phyloP scores from a whole-genome alignment of 2,888 invertebrate species.

The Leucoma salicis region DNA sequence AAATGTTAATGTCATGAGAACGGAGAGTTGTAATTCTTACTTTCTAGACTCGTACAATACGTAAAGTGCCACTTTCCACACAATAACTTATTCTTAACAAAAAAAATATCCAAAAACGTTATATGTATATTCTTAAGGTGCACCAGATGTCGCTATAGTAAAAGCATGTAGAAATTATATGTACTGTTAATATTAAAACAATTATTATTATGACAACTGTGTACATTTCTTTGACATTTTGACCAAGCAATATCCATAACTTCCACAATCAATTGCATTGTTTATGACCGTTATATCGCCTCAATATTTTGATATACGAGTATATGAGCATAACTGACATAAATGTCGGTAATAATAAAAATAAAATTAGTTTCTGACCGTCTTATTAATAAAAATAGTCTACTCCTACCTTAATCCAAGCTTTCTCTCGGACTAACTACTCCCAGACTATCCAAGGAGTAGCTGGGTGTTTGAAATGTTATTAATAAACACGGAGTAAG shows the following conservation, averaged over 20 bases:
- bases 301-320: neutral
- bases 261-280: neutral
- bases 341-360: neutral
- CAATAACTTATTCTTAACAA: too few relatives aligned
- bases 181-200: neutral
- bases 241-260: neutral
- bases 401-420: too few relatives aligned
- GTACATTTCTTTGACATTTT: neutral
- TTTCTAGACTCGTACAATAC: conserved; percentile 3
- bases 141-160: neutral
- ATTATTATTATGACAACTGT: neutral
- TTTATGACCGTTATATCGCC: neutral
- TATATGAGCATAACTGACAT: too few relatives aligned
- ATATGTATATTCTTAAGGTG: neutral
- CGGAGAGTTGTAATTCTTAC: neutral
- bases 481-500: too few relatives aligned
- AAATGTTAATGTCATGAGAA: conserved; percentile 18
- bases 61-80: neutral
- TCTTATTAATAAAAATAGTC: too few relatives aligned
- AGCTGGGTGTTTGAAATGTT: too few relatives aligned
- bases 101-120: too few relatives aligned
- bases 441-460: too few relatives aligned
- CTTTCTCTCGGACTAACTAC: too few relatives aligned
- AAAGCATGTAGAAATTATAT: neutral
- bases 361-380: neutral